Evolutionary conservation across 2,113 vertebrate species (phyloP).

Genomic region (Hiodon tergisus): DNA sequence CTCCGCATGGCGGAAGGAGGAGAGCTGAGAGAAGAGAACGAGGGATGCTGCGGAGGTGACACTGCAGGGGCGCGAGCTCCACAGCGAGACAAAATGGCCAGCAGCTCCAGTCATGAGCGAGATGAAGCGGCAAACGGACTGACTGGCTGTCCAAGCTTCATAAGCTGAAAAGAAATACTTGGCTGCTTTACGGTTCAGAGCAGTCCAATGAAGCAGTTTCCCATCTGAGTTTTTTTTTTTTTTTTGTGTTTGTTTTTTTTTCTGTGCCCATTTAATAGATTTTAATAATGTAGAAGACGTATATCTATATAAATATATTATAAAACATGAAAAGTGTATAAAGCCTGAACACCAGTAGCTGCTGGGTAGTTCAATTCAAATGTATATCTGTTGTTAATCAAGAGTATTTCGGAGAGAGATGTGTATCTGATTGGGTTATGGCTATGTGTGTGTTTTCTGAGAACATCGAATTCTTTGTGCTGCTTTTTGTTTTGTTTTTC

Average conservation of each 20-base stretch:
- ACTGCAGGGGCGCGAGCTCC: conserved; percentile 37
- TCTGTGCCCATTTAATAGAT: conserved; percentile 41
- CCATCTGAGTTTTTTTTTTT: conserved; percentile 42
- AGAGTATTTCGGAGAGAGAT: conserved; percentile 45
- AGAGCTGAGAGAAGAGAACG: conserved; percentile 57
- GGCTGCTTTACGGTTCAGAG: conserved; percentile 60
- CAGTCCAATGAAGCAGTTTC: conserved; percentile 58
- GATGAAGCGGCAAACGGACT: conserved; percentile 27
- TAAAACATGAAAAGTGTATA: conserved; percentile 67
- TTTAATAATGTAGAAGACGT: conserved; percentile 59
- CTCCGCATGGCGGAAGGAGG: conserved; percentile 30
- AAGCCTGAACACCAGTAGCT: conserved; percentile 62
- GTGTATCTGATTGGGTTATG: conserved; percentile 39
- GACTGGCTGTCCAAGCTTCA: conserved; percentile 34
- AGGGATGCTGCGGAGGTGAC: conserved; percentile 24
- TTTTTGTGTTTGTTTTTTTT: conserved; percentile 38
- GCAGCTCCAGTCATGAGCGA: conserved; percentile 16
- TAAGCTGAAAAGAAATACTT: conserved; percentile 44
- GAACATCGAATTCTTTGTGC: conserved; percentile 33
- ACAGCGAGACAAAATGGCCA: conserved; percentile 21
- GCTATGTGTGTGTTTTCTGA: conserved; percentile 26
- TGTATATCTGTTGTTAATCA: conserved; percentile 58
- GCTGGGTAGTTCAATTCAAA: conserved; percentile 69
- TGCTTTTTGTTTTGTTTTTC: conserved; percentile 29
- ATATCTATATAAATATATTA: conserved; percentile 66